These are phyloP conservation scores for Candidula unifasciata DNA, from an alignment of 2,888 invertebrate genomes.

Conservation along the genomic window DNA sequence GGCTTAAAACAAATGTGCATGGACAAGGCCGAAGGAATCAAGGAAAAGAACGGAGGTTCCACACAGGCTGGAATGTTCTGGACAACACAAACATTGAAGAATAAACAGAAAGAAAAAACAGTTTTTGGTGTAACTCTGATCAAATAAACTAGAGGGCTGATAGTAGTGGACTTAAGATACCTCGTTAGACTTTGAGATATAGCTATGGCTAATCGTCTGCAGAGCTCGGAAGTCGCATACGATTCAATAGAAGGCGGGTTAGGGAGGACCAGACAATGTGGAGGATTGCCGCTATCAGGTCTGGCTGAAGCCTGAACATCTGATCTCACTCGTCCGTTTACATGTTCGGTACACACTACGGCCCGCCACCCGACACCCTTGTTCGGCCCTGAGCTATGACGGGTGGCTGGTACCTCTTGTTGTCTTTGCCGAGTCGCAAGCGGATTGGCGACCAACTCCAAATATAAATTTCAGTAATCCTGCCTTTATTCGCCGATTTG, in stretches of 20 bases:
- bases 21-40: not conserved
- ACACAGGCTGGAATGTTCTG: not conserved
- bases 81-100: not conserved
- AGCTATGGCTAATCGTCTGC: conserved; percentile 27
- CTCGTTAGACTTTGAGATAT: not conserved
- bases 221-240: conserved; percentile 27
- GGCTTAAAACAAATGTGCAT: not conserved
- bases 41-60: not conserved
- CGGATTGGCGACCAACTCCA: conserved; percentile 32
- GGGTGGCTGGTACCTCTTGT: conserved; percentile 30
- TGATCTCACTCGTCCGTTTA: conserved; percentile 1
- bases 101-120: not conserved
- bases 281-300: conserved; percentile 20
- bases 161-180: not conserved
- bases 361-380: conserved; percentile 35
- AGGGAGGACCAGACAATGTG: conserved; percentile 24
- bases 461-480: conserved; percentile 43
- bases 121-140: not conserved
- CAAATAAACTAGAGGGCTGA: not conserved
- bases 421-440: not conserved
- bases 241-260: conserved; percentile 34
- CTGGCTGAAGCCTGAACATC: not conserved
- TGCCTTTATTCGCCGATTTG: conserved; percentile 39
- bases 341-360: conserved; percentile 34
- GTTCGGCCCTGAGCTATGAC: conserved; percentile 31